Evolutionary conservation across 2,113 vertebrate species (phyloP).

Genomic region (Labeo rohita): DNA sequence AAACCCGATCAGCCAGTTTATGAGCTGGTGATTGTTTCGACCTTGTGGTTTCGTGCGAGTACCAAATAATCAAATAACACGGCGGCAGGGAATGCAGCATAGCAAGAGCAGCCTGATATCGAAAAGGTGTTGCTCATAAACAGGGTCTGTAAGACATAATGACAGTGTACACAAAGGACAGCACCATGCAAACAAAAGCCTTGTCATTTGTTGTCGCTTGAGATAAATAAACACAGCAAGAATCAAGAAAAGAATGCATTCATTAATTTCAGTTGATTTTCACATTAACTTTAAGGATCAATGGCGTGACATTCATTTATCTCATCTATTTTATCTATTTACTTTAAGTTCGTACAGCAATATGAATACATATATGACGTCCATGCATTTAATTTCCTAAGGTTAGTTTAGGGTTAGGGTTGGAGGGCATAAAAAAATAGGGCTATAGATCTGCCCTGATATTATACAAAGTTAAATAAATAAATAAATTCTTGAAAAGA

Average conservation of each 20-base stretch:
- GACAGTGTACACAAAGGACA: not conserved
- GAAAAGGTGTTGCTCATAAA: conserved; percentile 23
- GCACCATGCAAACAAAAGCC: conserved; percentile 21
- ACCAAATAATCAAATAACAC: conserved; percentile 30
- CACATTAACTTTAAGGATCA: conserved; percentile 1
- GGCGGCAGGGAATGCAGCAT: conserved; percentile 7
- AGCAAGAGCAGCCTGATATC: conserved; percentile 24
- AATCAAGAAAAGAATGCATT: not conserved
- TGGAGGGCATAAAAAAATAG: no score
- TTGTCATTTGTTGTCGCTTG: conserved; percentile 1
- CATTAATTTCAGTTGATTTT: not conserved
- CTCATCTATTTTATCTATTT: not conserved
- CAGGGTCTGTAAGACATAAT: conserved; percentile 20
- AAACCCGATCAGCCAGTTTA: conserved; percentile 31
- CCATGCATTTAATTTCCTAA: not conserved
- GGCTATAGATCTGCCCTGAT: not conserved
- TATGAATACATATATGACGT: not conserved
- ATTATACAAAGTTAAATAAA: not conserved
- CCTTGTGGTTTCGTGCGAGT: conserved; percentile 36
- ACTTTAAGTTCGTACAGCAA: not conserved
- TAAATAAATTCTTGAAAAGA: not conserved
- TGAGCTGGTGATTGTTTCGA: conserved; percentile 43
- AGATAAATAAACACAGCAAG: not conserved
- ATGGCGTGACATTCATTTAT: not conserved
- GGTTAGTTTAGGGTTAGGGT: no score